phyloP scores from a whole-genome alignment of 2,113 vertebrate genomes.

The Motacilla alba region DNA sequence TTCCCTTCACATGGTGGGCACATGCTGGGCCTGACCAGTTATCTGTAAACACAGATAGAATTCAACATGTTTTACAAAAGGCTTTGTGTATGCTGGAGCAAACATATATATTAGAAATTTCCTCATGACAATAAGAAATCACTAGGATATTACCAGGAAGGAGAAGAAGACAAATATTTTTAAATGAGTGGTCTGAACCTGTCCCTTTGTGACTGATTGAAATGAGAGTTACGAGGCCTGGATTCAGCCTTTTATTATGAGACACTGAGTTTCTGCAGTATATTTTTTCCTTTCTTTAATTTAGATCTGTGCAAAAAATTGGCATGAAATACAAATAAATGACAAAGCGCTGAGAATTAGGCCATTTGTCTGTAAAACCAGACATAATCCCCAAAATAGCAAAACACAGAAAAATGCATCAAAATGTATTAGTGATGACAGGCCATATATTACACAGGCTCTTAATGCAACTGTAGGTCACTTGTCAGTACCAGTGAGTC shows the following conservation, averaged over 20 bases:
- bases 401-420: slow-evolving; percentile 51
- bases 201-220: slow-evolving; percentile 13
- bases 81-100: background rate
- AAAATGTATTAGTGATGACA: slow-evolving; percentile 33
- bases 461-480: slow-evolving; percentile 17
- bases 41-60: background rate
- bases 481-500: background rate
- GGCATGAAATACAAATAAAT: slow-evolving; percentile 44
- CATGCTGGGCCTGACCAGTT: background rate
- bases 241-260: slow-evolving; percentile 35
- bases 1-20: background rate
- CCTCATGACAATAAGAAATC: slow-evolving; percentile 2
- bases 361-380: slow-evolving; percentile 44
- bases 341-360: slow-evolving; percentile 28
- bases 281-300: slow-evolving; percentile 25
- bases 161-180: slow-evolving; percentile 8
- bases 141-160: background rate
- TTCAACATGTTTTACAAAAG: background rate
- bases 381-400: slow-evolving; percentile 36
- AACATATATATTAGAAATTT: background rate
- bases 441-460: slow-evolving; percentile 5
- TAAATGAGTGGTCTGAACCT: background rate
- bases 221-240: background rate
- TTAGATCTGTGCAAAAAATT: slow-evolving; percentile 1
- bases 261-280: background rate